These are phyloP conservation scores for Drosophila tani DNA, from an alignment of 1,140 invertebrate species.

Conservation along the genomic window DNA sequence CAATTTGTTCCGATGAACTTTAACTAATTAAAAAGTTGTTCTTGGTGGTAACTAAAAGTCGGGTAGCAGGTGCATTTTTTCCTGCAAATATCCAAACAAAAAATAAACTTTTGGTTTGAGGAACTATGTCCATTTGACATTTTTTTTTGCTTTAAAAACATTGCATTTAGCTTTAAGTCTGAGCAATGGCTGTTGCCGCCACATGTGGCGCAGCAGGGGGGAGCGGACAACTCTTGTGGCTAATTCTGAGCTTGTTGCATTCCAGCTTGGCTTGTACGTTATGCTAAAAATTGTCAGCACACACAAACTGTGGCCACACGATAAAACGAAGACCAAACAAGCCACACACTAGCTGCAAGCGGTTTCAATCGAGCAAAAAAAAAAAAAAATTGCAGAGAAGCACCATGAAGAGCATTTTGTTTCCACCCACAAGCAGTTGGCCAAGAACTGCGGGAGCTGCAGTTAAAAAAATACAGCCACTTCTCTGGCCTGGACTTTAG, in stretches of 20 bases:
- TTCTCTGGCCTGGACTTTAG: constrained; percentile 12
- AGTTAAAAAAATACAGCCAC: constrained; percentile 30
- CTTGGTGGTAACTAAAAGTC: constrained; percentile 1
- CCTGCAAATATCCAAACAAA: neutral
- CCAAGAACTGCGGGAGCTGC: constrained; percentile 33
- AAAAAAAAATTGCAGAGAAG: neutral
- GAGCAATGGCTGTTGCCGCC: constrained; percentile 17
- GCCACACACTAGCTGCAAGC: constrained; percentile 35
- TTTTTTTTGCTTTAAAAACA: constrained; percentile 13
- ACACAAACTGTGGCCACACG: constrained; percentile 50
- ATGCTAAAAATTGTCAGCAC: constrained; percentile 45
- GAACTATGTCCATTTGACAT: constrained; percentile 29
- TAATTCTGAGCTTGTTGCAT: constrained; percentile 55
- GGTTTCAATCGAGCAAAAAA: constrained; percentile 26
- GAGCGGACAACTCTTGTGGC: constrained; percentile 13
- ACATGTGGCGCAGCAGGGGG: constrained; percentile 20
- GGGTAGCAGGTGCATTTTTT: constrained; percentile 3
- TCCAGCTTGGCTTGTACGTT: constrained; percentile 14
- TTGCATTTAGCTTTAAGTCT: constrained; percentile 15
- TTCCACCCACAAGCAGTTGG: constrained; percentile 27
- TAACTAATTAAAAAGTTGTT: constrained; percentile 50
- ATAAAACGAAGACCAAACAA: constrained; percentile 40
- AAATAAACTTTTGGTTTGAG: too few relatives aligned
- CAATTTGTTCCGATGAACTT: constrained; percentile 24
- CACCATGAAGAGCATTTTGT: constrained; percentile 33